A percentile compares a stretch with the other conserved stretches of the same genome.
Evolutionary conservation across 2,113 vertebrate genomes (phyloP).

Genomic region (Choloepus hoffmanni): DNA sequence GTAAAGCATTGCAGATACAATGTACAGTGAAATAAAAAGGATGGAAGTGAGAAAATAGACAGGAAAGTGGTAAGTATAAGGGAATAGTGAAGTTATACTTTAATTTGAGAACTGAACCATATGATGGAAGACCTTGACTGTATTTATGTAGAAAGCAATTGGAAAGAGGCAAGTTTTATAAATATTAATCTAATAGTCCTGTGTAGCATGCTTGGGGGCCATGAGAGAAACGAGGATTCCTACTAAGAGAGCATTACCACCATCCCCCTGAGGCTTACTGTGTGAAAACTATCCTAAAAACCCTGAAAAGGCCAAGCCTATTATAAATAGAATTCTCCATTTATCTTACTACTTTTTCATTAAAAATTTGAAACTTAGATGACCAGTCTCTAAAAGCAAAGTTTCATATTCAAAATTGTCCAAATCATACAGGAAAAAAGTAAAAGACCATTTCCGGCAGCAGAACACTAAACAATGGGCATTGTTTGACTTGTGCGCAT

Average conservation of each 20-base stretch:
- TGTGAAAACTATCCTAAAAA: not conserved
- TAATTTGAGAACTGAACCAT: not conserved
- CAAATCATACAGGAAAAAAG: not conserved
- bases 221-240: not conserved
- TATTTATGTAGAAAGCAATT: not conserved
- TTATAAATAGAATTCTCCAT: not conserved
- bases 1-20: not conserved
- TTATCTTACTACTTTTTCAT: not conserved
- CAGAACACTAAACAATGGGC: not conserved
- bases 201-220: accelerated
- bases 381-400: not conserved
- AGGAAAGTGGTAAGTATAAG: not conserved
- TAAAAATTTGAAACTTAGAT: not conserved
- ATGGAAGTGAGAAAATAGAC: not conserved
- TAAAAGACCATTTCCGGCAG: not conserved
- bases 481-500: not conserved
- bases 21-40: not conserved
- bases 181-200: not conserved
- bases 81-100: not conserved
- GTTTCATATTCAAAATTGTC: conserved; percentile 41
- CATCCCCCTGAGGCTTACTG: not conserved
- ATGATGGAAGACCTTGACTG: not conserved
- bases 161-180: not conserved
- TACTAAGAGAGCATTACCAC: not conserved
- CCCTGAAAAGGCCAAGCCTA: not conserved